Percentiles rank a stretch among this genome's conserved stretches.
phyloP scores from a whole-genome alignment of 30 jellyfish, hydroid and myxozoan species.

The Catostylus mosaicus region DNA sequence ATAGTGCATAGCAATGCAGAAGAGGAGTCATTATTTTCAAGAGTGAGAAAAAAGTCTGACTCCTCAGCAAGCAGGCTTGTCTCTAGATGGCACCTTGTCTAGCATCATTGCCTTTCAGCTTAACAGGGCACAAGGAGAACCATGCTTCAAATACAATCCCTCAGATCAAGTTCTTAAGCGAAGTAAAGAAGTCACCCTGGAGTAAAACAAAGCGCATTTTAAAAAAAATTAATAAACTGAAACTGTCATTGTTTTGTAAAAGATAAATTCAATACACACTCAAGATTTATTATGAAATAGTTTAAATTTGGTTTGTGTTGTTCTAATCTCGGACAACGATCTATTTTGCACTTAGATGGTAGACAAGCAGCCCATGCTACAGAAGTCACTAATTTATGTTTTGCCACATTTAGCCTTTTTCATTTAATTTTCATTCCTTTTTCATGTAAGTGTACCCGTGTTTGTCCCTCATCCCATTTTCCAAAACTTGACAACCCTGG shows the following conservation, averaged over 20 bases:
- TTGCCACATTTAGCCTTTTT: constrained; percentile 41
- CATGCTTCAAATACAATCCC: constrained; percentile 51
- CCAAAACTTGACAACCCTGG: constrained; percentile 12
- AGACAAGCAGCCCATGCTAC: constrained; percentile 51
- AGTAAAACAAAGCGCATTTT: constrained; percentile 56
- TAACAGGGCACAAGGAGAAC: constrained; percentile 64
- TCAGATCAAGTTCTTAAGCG: constrained; percentile 65
- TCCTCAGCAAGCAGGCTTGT: constrained; percentile 24
- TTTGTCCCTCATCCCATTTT: constrained; percentile 61
- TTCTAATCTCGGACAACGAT: constrained; percentile 30
- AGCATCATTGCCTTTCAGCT: constrained; percentile 57
- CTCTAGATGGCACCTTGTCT: constrained; percentile 57
- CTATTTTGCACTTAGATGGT: constrained; percentile 53
- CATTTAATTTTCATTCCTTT: constrained; percentile 29
- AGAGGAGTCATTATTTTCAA: constrained; percentile 54
- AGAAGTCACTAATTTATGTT: constrained; percentile 46
- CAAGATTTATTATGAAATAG: constrained; percentile 3
- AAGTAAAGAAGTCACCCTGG: constrained; percentile 55
- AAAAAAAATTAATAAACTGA: constrained; percentile 45
- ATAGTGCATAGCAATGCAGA: constrained; percentile 39
- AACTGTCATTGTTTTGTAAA: background rate
- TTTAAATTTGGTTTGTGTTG: constrained; percentile 6
- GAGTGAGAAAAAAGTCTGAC: constrained; percentile 34
- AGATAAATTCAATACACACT: background rate
- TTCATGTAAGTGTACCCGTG: constrained; percentile 65